A percentile compares a stretch with the other conserved stretches of the same genome.
Conservation (phyloP, 2,797 vertebrate species). For the Crenichthys baileyi region DNA sequence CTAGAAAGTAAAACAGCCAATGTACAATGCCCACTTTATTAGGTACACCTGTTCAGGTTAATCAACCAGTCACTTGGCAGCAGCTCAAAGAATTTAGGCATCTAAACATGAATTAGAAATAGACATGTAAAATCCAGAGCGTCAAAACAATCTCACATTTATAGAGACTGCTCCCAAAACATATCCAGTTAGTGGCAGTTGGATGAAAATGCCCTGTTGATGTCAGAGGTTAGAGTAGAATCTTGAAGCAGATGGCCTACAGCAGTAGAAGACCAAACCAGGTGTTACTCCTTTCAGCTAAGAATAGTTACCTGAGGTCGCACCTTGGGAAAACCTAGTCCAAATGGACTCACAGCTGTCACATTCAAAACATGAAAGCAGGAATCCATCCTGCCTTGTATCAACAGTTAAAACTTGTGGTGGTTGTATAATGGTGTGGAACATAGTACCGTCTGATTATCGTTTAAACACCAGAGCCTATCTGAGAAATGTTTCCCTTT, state of each 20-base stretch:
- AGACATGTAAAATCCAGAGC: too few species aligned
- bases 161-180: too few species aligned
- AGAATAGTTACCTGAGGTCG: background rate
- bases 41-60: background rate
- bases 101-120: too few species aligned
- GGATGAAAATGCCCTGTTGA: too few species aligned
- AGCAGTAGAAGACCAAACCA: background rate
- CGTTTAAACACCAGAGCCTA: background rate
- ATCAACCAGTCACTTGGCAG: too few species aligned
- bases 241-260: background rate
- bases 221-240: background rate
- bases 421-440: background rate
- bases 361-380: background rate
- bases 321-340: background rate
- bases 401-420: background rate
- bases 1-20: background rate
- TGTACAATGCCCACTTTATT: too few species aligned
- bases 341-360: background rate
- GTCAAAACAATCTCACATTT: too few species aligned
- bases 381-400: background rate
- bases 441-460: background rate
- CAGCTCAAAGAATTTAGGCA: too few species aligned
- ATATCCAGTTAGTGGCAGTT: too few species aligned
- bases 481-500: background rate
- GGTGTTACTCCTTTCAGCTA: background rate